Base-by-base conservation (phyloP, 2,888 invertebrate species). In the Yponomeuta malinellus region DNA sequence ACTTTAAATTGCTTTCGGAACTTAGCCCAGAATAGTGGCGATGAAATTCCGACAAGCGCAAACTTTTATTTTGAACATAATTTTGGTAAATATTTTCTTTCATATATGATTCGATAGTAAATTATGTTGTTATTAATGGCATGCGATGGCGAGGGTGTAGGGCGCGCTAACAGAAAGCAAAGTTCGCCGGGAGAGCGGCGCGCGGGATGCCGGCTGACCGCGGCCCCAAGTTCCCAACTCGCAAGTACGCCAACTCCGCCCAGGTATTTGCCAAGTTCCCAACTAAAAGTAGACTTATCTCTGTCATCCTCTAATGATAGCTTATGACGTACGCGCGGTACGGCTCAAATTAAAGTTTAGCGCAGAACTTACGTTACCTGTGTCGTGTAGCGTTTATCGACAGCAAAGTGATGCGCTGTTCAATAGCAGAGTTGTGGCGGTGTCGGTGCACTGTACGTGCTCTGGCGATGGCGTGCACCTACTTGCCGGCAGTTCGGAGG, bases 1-100 rank as follows among this genome's bases (percentile, higher is more conserved):
- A 79, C 78, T 78, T 76, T 78, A 69, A 63, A 33, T 48, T 66
- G 71, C 70, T 68, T 68, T 68, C 68, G 48, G 31, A 68, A 52
- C 52, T 68, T 29, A 52, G 52, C 29, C 2, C 9, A 15, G 52
- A 4, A 59, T 59, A 59, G 52, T 52, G 68, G 10, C 48, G 48
- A 68, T 68, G 29, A 31, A 68, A 68, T 52, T 68, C 65, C 65
- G 33, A 65, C 29, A 65, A 31, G 52, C 65, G 65, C 43, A 43
- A 33, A 65, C 33, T 65, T 65, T 65, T 65, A 23, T 65, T 33
- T 31, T 10, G 33, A 6, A 15, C 15, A 15, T 2, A 12, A 59
- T 12, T 59, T 59, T 15, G 52, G 52, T 59, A 59, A 15, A 59
- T 59, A 59, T 59, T 59, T 59, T 23, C 23, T 63, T 63, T 23